Conservation (phyloP, 1,140 invertebrate genomes). For the Bombus vancouverensis region DNA sequence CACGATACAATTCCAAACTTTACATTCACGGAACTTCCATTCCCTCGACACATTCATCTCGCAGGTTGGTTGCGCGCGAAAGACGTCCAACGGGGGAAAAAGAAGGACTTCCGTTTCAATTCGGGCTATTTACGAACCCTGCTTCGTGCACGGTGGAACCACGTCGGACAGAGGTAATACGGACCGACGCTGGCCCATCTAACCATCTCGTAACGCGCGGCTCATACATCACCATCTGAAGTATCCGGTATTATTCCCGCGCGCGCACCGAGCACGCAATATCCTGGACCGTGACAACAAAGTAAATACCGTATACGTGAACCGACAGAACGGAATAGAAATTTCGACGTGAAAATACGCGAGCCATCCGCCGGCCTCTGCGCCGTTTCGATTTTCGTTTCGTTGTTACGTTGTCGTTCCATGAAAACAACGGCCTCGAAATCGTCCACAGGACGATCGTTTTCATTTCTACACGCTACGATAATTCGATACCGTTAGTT, state of each 20-base stretch:
- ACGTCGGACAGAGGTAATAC: constrained; percentile 60
- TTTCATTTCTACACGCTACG: constrained; percentile 1
- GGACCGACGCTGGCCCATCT: constrained; percentile 38
- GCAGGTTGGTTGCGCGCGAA: not conserved
- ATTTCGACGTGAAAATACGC: constrained; percentile 44
- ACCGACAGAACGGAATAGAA: constrained; percentile 46
- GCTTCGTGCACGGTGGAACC: constrained; percentile 36
- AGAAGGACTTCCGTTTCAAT: constrained; percentile 30
- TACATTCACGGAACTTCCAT: not conserved
- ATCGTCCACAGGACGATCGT: not conserved
- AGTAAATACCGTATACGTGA: constrained; percentile 63
- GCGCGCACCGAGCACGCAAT: constrained; percentile 58
- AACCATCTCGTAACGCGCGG: constrained; percentile 53
- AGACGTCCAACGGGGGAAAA: constrained; percentile 8
- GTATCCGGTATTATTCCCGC: constrained; percentile 68
- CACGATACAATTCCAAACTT: constrained; percentile 13
- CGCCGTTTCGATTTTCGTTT: constrained; percentile 29
- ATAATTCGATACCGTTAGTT: not conserved
- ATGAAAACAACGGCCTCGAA: not conserved
- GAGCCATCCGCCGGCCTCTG: not conserved
- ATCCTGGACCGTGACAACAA: constrained; percentile 63
- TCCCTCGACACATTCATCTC: constrained; percentile 30
- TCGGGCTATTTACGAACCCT: constrained; percentile 53
- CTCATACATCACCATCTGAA: constrained; percentile 67
- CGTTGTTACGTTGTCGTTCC: not conserved